A percentile compares a stretch with the other conserved stretches of the same genome.
Evolutionary conservation across 2,888 invertebrate species (phyloP).

Genomic region (Patella depressa): DNA sequence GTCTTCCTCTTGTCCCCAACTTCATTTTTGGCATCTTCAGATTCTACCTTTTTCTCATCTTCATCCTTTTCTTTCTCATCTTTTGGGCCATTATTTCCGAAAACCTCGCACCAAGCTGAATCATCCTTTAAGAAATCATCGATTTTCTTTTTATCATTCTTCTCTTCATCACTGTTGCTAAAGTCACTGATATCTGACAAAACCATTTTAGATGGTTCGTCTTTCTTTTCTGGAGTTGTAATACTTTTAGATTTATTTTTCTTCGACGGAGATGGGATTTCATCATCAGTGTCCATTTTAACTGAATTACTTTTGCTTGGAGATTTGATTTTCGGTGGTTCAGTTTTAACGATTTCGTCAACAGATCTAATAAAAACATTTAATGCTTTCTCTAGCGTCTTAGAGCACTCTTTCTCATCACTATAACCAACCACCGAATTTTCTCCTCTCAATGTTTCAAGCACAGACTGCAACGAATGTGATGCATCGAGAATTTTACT

Average conservation of each 20-base stretch:
- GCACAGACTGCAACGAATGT: background rate
- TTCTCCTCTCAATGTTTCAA: background rate
- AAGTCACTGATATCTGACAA: slow-evolving; percentile 8
- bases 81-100: background rate
- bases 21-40: background rate
- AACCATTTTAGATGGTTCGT: background rate
- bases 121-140: background rate
- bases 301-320: background rate
- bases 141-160: background rate
- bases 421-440: background rate
- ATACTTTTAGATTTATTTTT: background rate
- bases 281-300: background rate
- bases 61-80: background rate
- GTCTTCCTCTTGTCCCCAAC: background rate
- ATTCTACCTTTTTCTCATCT: background rate
- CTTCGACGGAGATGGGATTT: background rate
- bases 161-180: background rate
- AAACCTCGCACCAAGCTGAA: background rate
- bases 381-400: background rate
- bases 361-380: background rate
- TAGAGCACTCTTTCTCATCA: background rate
- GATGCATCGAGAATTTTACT: background rate
- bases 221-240: too few species aligned
- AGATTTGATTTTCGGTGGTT: background rate
- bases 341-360: background rate